These are phyloP conservation scores for Patella pellucida DNA, from an alignment of 2,888 invertebrate species.

Conservation along the genomic window DNA sequence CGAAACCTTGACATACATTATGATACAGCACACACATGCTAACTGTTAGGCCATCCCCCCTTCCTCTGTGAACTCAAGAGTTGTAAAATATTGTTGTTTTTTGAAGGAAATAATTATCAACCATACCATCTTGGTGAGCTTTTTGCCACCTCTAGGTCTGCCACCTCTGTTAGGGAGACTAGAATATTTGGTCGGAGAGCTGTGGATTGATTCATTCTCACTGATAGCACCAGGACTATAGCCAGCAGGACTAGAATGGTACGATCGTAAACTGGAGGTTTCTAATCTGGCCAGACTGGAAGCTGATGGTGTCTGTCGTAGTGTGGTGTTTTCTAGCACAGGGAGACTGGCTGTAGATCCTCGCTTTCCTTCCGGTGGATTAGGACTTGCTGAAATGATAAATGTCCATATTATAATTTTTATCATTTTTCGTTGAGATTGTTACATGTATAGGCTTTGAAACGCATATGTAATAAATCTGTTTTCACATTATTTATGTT, in stretches of 20 bases:
- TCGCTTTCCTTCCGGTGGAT: slow-evolving; percentile 50
- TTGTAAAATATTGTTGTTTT: too few relatives aligned
- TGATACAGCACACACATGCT: too few relatives aligned
- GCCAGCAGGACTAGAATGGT: slow-evolving; percentile 49
- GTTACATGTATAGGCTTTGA: too few relatives aligned
- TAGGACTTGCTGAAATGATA: slow-evolving; percentile 39
- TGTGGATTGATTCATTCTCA: slow-evolving; percentile 35
- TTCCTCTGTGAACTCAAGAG: too few relatives aligned
- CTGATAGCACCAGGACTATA: slow-evolving; percentile 49
- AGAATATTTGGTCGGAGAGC: slow-evolving; percentile 51
- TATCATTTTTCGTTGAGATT: too few relatives aligned
- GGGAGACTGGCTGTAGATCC: slow-evolving; percentile 68
- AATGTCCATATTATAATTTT: too few relatives aligned
- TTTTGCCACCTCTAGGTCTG: slow-evolving; percentile 37
- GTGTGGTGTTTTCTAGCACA: slow-evolving; percentile 60
- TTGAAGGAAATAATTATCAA: too few relatives aligned
- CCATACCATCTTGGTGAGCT: slow-evolving; percentile 41
- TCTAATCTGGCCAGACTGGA: slow-evolving; percentile 54
- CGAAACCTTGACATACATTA: too few relatives aligned
- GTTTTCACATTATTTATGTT: too few relatives aligned
- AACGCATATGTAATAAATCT: too few relatives aligned
- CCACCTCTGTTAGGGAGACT: slow-evolving; percentile 41
- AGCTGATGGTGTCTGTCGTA: slow-evolving; percentile 45
- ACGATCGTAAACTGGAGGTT: slow-evolving; percentile 40
- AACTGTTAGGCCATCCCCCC: too few relatives aligned